Percentiles rank a stretch among this genome's conserved stretches.
phyloP scores from a whole-genome alignment of 2,888 invertebrate genomes.

The Mesorhabditis belari region DNA sequence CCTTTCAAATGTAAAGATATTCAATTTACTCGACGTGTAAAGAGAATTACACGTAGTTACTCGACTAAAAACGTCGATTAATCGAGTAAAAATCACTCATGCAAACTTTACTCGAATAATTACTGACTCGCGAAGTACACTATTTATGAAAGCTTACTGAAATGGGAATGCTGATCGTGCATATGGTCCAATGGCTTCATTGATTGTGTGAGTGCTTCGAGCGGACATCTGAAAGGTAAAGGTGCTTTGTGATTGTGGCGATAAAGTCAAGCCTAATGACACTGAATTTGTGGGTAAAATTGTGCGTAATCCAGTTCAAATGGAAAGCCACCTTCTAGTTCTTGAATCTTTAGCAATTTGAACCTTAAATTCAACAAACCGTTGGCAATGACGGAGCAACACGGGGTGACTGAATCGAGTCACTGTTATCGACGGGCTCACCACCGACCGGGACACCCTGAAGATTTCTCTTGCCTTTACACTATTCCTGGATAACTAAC shows the following conservation, averaged over 20 bases:
- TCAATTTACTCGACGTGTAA: no score
- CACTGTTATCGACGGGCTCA: neutral
- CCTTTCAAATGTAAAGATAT: no score
- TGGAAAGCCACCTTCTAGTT: no score
- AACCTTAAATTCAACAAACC: slow-evolving; percentile 3
- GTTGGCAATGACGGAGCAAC: neutral
- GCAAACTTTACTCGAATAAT: neutral
- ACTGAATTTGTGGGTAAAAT: no score
- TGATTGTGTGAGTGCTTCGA: slow-evolving; percentile 1
- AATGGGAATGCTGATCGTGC: slow-evolving; percentile 26
- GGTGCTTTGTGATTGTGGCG: slow-evolving; percentile 11
- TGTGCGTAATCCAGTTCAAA: no score
- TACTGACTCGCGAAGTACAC: neutral
- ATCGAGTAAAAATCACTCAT: no score
- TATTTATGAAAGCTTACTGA: slow-evolving; percentile 13
- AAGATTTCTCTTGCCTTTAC: no score
- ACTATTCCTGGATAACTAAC: neutral
- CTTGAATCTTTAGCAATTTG: no score
- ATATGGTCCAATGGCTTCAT: slow-evolving; percentile 18
- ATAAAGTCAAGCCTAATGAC: no score
- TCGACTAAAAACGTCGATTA: no score
- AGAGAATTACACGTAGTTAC: no score
- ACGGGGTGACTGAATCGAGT: neutral
- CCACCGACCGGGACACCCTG: neutral
- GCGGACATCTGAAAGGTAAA: neutral